Evolutionary conservation across 2,888 invertebrate genomes (phyloP), one percentile per base, ranked within the genome.

Genomic region (Drosophila lutescens): DNA sequence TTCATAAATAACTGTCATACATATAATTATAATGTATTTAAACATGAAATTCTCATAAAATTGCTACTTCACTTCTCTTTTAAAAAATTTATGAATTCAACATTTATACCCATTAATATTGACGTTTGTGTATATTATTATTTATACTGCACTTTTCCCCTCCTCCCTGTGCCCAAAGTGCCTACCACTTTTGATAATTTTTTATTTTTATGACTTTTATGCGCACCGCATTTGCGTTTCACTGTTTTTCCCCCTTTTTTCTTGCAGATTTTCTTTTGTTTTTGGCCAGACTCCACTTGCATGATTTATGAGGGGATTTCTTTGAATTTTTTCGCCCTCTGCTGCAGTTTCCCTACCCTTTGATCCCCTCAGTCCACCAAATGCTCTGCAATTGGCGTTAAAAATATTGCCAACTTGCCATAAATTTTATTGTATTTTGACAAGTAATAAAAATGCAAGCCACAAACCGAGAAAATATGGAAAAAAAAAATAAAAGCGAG

Each of bases 361-460:
- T 40, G 17, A 30, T 17, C 30, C 15, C 47, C 30, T 32, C 49
- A 13, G 50, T n/a, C n/a, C 53, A 41, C 57, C 54, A 36, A 36
- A 15, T 56, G 56, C 68, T 50, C 66, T 77, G 63, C 46, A 74
- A 66, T 85, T 79, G 86, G 88, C 83, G 83, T 85, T 88, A 79
- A 86, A 85, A 85, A 86, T 86, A 84, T 84, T 77, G 79, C 88
- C 70, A 75, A 69, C 68, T 76, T 71, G 81, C 86, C 87, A 88
- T 85, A 85, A 88, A 85, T 85, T 83, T 76, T 50, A 74, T 71
- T 65, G 73, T 79, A 75, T 84, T 85, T 85, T 86, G 88, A 85
- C 85, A 85, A 86, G 79, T 88, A 80, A 85, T 85, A 85, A 88
- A 85, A 85, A 83, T 83, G 86, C 88, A 86, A 73, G 72, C 79